Evolutionary conservation across 2,888 invertebrate species (phyloP).

Genomic region (Augochlorella aurata): DNA sequence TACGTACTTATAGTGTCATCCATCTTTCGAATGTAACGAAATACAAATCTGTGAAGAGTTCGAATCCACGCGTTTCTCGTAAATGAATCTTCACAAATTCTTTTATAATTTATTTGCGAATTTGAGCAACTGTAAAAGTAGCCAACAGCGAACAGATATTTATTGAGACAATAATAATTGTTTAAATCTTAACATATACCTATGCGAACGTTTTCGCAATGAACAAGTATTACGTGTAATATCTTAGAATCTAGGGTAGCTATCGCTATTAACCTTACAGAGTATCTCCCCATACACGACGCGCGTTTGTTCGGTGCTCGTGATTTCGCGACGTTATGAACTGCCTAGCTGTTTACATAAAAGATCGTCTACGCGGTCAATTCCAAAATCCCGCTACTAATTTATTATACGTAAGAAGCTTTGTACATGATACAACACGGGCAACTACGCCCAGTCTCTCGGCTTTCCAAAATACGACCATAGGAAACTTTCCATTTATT

Average conservation of each 20-base stretch:
- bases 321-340: slow-evolving; percentile 64
- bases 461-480: not conserved
- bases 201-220: not conserved
- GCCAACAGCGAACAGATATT: too few relatives aligned
- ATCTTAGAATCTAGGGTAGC: slow-evolving; percentile 38
- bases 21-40: not conserved
- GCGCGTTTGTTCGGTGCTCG: slow-evolving; percentile 60
- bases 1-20: not conserved
- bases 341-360: slow-evolving; percentile 62
- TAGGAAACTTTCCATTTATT: too few relatives aligned
- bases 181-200: not conserved
- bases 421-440: slow-evolving; percentile 3
- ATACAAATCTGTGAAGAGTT: not conserved
- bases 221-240: slow-evolving; percentile 33
- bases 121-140: not conserved
- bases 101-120: not conserved
- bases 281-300: slow-evolving; percentile 36
- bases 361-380: slow-evolving; percentile 63
- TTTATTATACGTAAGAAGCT: slow-evolving; percentile 53
- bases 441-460: not conserved
- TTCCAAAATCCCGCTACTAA: slow-evolving; percentile 54
- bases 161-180: not conserved
- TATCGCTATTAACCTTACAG: slow-evolving; percentile 40
- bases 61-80: not conserved
- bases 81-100: not conserved